These are phyloP conservation scores for Drosophila nr. medialis DNA, from an alignment of 2,888 invertebrate species.

Conservation along the genomic window DNA sequence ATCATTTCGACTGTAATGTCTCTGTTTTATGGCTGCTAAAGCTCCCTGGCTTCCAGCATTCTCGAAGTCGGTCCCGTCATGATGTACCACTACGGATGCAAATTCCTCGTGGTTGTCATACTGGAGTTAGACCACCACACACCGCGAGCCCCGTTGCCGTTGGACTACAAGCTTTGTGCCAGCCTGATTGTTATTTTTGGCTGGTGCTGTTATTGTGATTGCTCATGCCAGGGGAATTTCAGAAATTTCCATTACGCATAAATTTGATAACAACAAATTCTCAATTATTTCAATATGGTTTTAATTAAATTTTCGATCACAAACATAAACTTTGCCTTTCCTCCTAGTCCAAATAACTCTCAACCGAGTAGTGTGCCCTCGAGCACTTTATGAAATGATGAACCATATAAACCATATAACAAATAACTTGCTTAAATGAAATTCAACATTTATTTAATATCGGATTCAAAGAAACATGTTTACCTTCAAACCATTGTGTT, in stretches of 20 bases:
- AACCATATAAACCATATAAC: conserved; percentile 5
- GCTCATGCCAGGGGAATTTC: conserved; percentile 64
- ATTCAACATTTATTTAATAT: conserved; percentile 27
- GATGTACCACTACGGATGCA: conserved; percentile 52
- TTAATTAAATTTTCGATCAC: conserved; percentile 78
- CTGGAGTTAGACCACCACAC: conserved; percentile 5
- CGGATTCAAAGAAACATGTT: neutral
- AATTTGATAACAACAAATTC: conserved; percentile 76
- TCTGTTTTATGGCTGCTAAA: conserved; percentile 66
- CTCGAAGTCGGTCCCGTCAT: conserved; percentile 44
- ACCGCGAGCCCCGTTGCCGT: neutral
- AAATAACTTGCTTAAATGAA: conserved; percentile 17
- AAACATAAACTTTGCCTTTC: conserved; percentile 50
- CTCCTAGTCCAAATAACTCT: conserved; percentile 8
- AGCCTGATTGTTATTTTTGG: conserved; percentile 56
- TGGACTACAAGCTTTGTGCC: conserved; percentile 4
- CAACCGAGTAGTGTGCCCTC: conserved; percentile 12
- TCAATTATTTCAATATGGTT: conserved; percentile 79
- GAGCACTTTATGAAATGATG: conserved; percentile 9
- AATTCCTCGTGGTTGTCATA: conserved; percentile 58
- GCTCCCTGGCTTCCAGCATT: conserved; percentile 26
- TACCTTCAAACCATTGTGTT: neutral
- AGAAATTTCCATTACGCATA: conserved; percentile 66
- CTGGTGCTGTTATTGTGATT: conserved; percentile 58
- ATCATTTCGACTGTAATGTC: conserved; percentile 73